Conservation (phyloP, 2,797 vertebrate species). For the Urophycis tenuis region DNA sequence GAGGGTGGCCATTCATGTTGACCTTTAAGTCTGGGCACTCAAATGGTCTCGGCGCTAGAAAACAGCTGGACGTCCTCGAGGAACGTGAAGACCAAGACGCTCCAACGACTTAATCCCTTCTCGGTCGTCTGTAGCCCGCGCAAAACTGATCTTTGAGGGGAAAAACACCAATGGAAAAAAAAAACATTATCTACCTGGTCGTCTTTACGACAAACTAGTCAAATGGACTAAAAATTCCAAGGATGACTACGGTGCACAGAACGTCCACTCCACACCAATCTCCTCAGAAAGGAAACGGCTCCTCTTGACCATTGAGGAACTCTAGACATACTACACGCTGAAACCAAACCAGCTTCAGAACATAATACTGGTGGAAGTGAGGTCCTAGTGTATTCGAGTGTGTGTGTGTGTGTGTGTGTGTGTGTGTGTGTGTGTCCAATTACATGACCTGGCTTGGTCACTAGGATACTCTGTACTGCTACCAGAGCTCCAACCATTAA, state of each 20-base stretch:
- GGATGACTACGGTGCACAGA: background rate
- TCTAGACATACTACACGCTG: background rate
- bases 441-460: conserved; percentile 38
- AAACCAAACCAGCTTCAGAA: background rate
- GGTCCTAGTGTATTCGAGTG: conserved; percentile 6
- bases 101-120: background rate
- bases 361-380: background rate
- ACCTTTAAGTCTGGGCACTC: background rate
- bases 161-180: background rate
- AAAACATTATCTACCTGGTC: background rate
- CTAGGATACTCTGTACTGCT: conserved; percentile 39
- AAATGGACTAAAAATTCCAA: background rate
- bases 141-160: background rate
- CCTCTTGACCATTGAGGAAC: background rate
- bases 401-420: background rate
- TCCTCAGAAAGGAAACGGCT: background rate
- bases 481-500: conserved; percentile 18
- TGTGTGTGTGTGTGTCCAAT: conserved; percentile 23
- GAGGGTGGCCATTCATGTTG: background rate
- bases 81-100: background rate
- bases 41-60: background rate
- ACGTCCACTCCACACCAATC: background rate
- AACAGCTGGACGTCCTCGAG: background rate
- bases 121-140: background rate
- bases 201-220: background rate